phyloP scores from a whole-genome alignment of 2,888 invertebrate species.

The Synanthedon formicaeformis region DNA sequence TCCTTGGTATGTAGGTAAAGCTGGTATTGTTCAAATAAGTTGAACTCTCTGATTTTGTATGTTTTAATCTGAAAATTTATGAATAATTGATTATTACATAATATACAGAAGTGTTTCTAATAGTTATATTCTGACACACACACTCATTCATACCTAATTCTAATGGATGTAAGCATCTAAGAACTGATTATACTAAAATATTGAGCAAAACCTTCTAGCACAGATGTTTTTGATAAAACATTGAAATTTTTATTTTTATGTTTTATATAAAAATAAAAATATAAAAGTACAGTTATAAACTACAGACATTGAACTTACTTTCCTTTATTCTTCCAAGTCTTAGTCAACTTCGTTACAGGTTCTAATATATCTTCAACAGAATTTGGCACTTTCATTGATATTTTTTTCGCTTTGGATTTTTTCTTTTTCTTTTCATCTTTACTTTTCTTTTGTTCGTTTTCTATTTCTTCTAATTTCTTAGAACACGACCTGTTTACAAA shows the following conservation, averaged over 20 bases:
- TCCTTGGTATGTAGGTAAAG: conserved; percentile 56
- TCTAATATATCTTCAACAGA: conserved; percentile 45
- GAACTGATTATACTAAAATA: too few relatives aligned
- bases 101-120: too few relatives aligned
- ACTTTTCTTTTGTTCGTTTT: conserved; percentile 46
- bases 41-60: conserved; percentile 45
- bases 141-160: too few relatives aligned
- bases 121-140: too few relatives aligned
- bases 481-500: conserved; percentile 70
- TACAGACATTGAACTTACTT: conserved; percentile 37
- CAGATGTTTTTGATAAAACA: too few relatives aligned
- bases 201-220: too few relatives aligned
- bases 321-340: conserved; percentile 59
- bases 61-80: conserved; percentile 47
- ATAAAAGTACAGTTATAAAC: too few relatives aligned
- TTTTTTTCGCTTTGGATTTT: conserved; percentile 55
- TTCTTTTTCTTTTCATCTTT: conserved; percentile 62
- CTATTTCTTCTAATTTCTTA: conserved; percentile 70
- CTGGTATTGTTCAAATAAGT: conserved; percentile 48
- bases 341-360: conserved; percentile 41
- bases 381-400: conserved; percentile 53
- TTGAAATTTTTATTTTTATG: too few relatives aligned
- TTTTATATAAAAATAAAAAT: too few relatives aligned
- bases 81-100: neutral
- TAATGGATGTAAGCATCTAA: too few relatives aligned